Conservation (phyloP, 2,888 invertebrate species). For the Fragum whitleyi region DNA sequence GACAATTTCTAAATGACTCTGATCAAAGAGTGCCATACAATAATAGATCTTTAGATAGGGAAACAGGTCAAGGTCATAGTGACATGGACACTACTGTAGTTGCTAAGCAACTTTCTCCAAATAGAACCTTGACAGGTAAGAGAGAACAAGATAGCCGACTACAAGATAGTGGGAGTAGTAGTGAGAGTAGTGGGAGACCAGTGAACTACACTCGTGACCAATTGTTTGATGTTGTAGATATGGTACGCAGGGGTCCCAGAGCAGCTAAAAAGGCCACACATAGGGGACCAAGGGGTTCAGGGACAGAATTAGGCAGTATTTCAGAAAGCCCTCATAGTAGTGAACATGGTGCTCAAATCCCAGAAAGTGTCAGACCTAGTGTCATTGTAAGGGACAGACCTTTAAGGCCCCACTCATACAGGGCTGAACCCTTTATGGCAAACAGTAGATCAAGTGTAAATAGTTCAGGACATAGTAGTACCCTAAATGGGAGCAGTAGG, state of each 20-base stretch:
- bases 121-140: constrained; percentile 50
- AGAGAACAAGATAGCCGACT: constrained; percentile 1
- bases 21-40: constrained; percentile 55
- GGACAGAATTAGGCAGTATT: constrained; percentile 54
- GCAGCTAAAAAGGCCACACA: constrained; percentile 49
- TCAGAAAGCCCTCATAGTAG: constrained; percentile 50
- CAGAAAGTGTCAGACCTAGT: constrained; percentile 63
- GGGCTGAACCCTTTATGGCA: constrained; percentile 24
- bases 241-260: constrained; percentile 69
- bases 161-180: constrained; percentile 61
- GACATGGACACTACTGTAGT: constrained; percentile 59
- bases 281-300: constrained; percentile 51
- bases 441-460: constrained; percentile 69
- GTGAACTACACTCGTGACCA: constrained; percentile 76
- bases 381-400: constrained; percentile 60
- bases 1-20: constrained; percentile 46
- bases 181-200: constrained; percentile 70
- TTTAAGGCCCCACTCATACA: constrained; percentile 44
- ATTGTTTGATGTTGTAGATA: constrained; percentile 76
- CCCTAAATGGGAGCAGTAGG: constrained; percentile 24
- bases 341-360: constrained; percentile 59
- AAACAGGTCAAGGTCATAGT: constrained; percentile 45
- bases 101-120: constrained; percentile 54
- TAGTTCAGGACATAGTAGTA: constrained; percentile 67
- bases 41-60: constrained; percentile 33